Percentiles rank a stretch among this genome's conserved stretches.
These are phyloP conservation scores for Lerema accius DNA, from an alignment of 1,140 invertebrate genomes.

Conservation along the genomic window DNA sequence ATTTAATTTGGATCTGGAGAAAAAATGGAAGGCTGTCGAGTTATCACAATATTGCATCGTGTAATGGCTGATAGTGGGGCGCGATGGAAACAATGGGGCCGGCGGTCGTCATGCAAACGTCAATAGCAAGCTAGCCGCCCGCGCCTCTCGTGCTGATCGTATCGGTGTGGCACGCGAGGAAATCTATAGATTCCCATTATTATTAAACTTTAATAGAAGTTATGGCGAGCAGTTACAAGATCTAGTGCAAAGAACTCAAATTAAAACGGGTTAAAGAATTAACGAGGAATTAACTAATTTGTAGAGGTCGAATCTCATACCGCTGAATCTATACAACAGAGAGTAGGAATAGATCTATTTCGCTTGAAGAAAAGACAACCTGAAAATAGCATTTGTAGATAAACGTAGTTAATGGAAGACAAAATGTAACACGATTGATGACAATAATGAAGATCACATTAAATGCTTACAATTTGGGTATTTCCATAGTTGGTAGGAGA, in stretches of 20 bases:
- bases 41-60: conserved; percentile 29
- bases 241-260: background rate
- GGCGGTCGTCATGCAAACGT: conserved; percentile 13
- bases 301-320: no score
- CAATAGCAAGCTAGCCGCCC: background rate
- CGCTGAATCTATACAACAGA: no score
- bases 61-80: conserved; percentile 11
- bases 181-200: conserved; percentile 7
- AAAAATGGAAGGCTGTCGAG: conserved; percentile 12
- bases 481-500: no score
- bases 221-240: background rate
- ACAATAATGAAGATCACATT: no score
- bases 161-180: conserved; percentile 6
- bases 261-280: no score
- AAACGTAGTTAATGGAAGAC: no score
- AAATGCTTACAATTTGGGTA: no score
- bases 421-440: no score
- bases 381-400: no score
- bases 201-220: conserved; percentile 4
- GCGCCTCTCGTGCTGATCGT: conserved; percentile 7
- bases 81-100: conserved; percentile 11
- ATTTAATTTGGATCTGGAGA: conserved; percentile 12
- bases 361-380: no score
- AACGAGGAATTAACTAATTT: no score
- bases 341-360: no score